Evolutionary conservation across 2,888 invertebrate genomes (phyloP).

Genomic region (Anoncus sp.): DNA sequence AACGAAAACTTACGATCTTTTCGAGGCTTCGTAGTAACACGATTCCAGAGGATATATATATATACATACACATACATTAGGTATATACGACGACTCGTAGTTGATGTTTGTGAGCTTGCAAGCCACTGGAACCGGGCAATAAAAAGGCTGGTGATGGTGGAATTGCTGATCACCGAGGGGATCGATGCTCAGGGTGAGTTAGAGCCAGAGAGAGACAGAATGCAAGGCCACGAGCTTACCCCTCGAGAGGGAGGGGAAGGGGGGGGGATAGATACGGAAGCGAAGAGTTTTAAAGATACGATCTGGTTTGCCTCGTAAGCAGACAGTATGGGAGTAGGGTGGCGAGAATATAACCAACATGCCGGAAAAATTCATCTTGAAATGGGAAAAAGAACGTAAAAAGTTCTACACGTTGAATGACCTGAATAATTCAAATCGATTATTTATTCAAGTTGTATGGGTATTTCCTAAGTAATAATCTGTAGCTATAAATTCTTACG

Average conservation of each 20-base stretch:
- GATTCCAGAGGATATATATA: constrained; percentile 23
- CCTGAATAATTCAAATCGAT: constrained; percentile 32
- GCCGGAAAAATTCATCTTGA: constrained; percentile 31
- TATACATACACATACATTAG: constrained; percentile 3
- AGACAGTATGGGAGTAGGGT: constrained; percentile 2
- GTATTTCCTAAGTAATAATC: constrained; percentile 18
- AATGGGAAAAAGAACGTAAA: constrained; percentile 20
- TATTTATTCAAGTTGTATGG: constrained; percentile 21
- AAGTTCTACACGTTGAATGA: constrained; percentile 20
- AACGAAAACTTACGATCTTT: constrained; percentile 34
- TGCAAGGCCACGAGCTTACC: background rate
- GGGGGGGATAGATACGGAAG: constrained; percentile 20
- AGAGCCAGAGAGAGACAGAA: constrained; percentile 7
- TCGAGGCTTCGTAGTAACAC: constrained; percentile 4
- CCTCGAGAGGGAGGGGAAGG: constrained; percentile 5
- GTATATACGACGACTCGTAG: constrained; percentile 11
- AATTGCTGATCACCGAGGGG: constrained; percentile 57
- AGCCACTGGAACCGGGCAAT: constrained; percentile 38
- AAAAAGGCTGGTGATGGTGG: constrained; percentile 52
- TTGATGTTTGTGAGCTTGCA: background rate
- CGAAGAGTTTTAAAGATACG: constrained; percentile 48
- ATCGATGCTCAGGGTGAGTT: constrained; percentile 28
- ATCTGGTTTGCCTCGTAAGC: constrained; percentile 45
- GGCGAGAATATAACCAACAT: constrained; percentile 16
- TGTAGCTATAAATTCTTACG: constrained; percentile 29